These are phyloP conservation scores for Drosophila sucinea DNA, from an alignment of 1,140 invertebrate species.

Conservation along the genomic window DNA sequence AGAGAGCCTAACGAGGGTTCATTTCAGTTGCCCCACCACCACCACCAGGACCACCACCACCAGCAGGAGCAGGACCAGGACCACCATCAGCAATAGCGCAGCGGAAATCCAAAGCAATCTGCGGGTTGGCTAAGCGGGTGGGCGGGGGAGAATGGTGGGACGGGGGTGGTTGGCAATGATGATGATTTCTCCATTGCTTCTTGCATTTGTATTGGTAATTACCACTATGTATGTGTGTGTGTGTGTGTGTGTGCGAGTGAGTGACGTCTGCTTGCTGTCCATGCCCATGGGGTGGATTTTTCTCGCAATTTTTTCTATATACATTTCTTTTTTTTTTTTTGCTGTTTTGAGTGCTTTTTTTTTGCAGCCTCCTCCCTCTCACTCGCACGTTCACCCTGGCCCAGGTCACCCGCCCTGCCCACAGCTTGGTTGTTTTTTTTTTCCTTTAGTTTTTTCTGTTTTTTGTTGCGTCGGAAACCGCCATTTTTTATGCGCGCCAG, in stretches of 20 bases:
- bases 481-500: conserved; percentile 76
- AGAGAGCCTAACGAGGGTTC: conserved; percentile 30
- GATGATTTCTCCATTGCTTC: conserved; percentile 55
- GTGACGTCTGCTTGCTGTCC: conserved; percentile 72
- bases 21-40: conserved; percentile 14
- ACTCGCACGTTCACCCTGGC: conserved; percentile 40
- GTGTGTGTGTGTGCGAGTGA: conserved; percentile 46
- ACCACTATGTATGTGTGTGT: conserved; percentile 30
- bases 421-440: conserved; percentile 20
- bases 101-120: conserved; percentile 32
- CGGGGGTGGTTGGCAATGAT: conserved; percentile 30
- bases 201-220: conserved; percentile 76
- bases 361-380: conserved; percentile 25
- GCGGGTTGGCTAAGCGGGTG: conserved; percentile 5
- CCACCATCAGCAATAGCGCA: background rate
- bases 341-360: conserved; percentile 12
- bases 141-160: conserved; percentile 1
- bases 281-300: conserved; percentile 67
- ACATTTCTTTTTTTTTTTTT: conserved; percentile 58
- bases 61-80: background rate
- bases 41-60: conserved; percentile 14
- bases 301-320: conserved; percentile 56
- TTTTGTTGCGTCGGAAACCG: conserved; percentile 76
- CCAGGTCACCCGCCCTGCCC: conserved; percentile 26
- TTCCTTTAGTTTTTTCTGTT: conserved; percentile 49